Evolutionary conservation across 2,888 invertebrate species (phyloP), one percentile per base, ranked within the genome.

Genomic region (Nomada hirtipes): DNA sequence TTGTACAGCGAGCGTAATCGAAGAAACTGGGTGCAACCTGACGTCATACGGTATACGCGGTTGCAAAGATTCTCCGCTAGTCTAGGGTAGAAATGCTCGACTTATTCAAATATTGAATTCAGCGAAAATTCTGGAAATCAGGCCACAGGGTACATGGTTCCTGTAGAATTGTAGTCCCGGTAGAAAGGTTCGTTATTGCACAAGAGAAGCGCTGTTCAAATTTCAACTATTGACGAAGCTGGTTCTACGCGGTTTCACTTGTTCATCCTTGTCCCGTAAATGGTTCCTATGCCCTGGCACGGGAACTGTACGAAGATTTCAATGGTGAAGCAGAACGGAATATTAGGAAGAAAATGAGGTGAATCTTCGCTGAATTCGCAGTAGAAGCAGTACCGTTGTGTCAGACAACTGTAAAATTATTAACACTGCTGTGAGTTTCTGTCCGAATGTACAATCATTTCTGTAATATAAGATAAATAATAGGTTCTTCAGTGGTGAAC

Each of bases 81-180:
- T 36, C 42, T 44, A 61, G 63, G 63, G 78, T 78, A 75, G 83
- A 82, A 82, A 69, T 29, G 74, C 69, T 67, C 72, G 55, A 69
- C 67, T 74, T 72, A 55, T 64, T 47, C 83, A 83, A 83, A 83
- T 83, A 83, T 82, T 82, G 75, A 78, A 61, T 72, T 60, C 64
- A 50, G n/a, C 68, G 83, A 78, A 78, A 78, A 83, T 83, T 83
- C 78, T 68, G 69, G 68, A 78, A 75, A 78, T 78, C 78, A 52
- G 74, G 75, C 83, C 71, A 65, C 75, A 55, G 59, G 57, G 13
- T 55, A 59, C 67, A 53, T 36, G 55, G 52, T 61, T 50, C 63
- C 55, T 11, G 75, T 81, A 82, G 82, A 74, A 81, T 65, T 50
- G 52, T 69, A 70, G 65, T 52, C 36, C 59, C 53, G 29, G 74